Conservation (phyloP, 2,113 vertebrate species). For the Guaruba guarouba region DNA sequence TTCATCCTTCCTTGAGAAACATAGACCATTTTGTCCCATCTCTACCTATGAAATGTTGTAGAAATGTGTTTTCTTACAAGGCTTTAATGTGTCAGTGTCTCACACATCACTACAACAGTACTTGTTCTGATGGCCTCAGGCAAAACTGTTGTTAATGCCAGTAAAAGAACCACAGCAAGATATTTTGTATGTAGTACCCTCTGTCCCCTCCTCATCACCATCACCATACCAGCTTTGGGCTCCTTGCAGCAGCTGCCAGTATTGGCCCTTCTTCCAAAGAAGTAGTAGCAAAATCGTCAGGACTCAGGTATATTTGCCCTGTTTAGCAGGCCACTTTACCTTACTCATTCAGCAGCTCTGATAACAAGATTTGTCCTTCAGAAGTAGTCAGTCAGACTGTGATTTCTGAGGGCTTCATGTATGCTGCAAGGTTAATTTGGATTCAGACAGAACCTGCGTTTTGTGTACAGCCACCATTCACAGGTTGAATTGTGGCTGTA, state of each 20-base stretch:
- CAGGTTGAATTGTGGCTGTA: not conserved
- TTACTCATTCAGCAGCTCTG: not conserved
- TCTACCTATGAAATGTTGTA: not conserved
- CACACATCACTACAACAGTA: not conserved
- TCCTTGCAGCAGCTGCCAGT: not conserved
- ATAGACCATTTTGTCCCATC: not conserved
- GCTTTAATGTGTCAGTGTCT: not conserved
- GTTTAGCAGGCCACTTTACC: not conserved
- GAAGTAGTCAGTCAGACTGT: not conserved
- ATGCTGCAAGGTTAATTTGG: rapidly evolving
- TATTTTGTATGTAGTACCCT: not conserved
- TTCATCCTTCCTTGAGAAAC: not conserved
- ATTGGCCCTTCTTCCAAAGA: not conserved
- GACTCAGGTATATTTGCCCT: not conserved
- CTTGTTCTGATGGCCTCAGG: not conserved
- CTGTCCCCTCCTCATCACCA: not conserved
- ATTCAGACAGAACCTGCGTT: not conserved
- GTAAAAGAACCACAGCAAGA: not conserved
- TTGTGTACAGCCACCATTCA: not conserved
- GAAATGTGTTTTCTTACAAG: not conserved
- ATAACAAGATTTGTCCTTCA: not conserved
- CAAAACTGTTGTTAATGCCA: not conserved
- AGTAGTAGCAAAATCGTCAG: not conserved
- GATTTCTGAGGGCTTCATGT: not conserved
- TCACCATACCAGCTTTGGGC: not conserved